phyloP scores from a whole-genome alignment of 2,113 vertebrate genomes.

The Pelecanoides urinatrix region DNA sequence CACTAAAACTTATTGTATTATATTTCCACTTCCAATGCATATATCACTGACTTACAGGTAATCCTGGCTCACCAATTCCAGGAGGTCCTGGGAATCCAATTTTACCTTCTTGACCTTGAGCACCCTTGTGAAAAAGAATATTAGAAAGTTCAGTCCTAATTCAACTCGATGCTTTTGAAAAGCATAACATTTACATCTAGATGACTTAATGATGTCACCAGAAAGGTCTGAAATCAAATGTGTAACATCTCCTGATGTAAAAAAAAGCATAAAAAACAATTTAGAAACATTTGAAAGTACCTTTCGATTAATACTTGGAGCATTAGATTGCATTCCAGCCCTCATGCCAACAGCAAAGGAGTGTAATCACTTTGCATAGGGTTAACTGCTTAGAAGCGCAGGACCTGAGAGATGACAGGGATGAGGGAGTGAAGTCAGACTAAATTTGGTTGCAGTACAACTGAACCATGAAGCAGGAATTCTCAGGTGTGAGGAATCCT shows the following conservation, averaged over 20 bases:
- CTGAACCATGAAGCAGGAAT: background rate
- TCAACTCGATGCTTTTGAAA: background rate
- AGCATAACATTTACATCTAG: background rate
- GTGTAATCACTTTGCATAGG: background rate
- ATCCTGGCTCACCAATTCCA: slow-evolving; percentile 82
- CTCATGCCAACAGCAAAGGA: background rate
- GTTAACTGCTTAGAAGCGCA: background rate
- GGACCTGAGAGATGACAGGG: background rate
- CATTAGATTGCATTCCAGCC: background rate
- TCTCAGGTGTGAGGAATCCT: background rate
- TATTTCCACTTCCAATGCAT: background rate
- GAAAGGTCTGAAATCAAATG: background rate
- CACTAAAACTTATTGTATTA: background rate
- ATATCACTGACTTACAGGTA: slow-evolving; percentile 72
- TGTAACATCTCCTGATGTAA: background rate
- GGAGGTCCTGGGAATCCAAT: slow-evolving; percentile 75
- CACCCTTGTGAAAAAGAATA: slow-evolving; percentile 74
- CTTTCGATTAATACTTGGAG: background rate
- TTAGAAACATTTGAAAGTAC: background rate
- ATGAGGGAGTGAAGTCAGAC: background rate
- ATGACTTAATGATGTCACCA: background rate
- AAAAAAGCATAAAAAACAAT: background rate
- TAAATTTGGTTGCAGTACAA: background rate
- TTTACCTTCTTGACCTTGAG: slow-evolving; percentile 81
- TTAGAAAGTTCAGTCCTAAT: background rate